Evolutionary conservation across 2,797 vertebrate species (phyloP).

Genomic region (Chaunax sp.): DNA sequence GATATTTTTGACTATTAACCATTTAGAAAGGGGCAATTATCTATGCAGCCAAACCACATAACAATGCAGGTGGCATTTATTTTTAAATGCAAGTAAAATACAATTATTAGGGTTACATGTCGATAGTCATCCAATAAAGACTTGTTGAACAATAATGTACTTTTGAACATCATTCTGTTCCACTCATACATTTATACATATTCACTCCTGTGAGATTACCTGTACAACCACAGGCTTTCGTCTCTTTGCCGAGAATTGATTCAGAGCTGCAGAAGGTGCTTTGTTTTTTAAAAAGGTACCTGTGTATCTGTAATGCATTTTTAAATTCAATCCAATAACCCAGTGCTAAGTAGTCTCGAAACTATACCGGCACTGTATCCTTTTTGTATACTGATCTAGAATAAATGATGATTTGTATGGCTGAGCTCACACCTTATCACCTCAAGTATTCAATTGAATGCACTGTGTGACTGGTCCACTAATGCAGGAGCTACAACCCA

Average conservation of each 20-base stretch:
- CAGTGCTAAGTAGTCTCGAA: too few species aligned
- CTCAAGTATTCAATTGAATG: too few species aligned
- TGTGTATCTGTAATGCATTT: neutral
- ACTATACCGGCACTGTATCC: too few species aligned
- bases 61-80: neutral
- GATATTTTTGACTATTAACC: constrained; percentile 6
- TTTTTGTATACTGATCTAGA: too few species aligned
- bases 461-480: too few species aligned
- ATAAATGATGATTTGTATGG: too few species aligned
- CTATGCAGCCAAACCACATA: neutral
- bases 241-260: constrained; percentile 25
- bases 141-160: constrained; percentile 18
- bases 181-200: constrained; percentile 24
- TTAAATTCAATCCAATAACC: too few species aligned
- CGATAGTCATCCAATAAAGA: neutral
- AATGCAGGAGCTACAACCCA: too few species aligned
- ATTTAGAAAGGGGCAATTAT: constrained; percentile 10
- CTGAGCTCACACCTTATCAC: too few species aligned
- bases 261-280: constrained; percentile 24
- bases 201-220: constrained; percentile 21
- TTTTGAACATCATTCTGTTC: constrained; percentile 10
- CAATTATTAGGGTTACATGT: constrained; percentile 4
- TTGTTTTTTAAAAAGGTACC: constrained; percentile 18
- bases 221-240: constrained; percentile 21
- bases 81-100: neutral